phyloP scores from a whole-genome alignment of 2,888 invertebrate species.

The Drosophila mimetica region DNA sequence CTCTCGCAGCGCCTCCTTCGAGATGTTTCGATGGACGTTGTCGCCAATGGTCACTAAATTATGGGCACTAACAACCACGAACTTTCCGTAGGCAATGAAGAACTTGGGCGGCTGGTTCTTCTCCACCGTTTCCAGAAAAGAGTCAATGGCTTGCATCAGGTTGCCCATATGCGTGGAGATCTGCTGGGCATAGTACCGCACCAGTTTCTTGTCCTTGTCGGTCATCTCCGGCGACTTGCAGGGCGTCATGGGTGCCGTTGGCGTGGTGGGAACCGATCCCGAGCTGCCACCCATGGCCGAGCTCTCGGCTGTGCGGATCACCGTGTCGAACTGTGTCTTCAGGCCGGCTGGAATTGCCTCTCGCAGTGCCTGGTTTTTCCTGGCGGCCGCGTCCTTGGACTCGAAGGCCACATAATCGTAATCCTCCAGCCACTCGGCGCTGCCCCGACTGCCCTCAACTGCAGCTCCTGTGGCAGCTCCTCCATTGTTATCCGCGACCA shows the following conservation, averaged over 20 bases:
- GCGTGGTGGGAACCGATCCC: constrained; percentile 49
- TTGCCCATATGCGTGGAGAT: constrained; percentile 93
- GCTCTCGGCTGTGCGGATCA: constrained; percentile 90
- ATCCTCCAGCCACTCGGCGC: constrained; percentile 90
- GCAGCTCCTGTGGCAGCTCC: background rate
- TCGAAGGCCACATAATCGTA: constrained; percentile 96
- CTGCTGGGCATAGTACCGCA: constrained; percentile 95
- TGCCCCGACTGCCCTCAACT: constrained; percentile 46
- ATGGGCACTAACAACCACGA: constrained; percentile 96
- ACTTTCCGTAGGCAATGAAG: constrained; percentile 96
- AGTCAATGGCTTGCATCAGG: constrained; percentile 95
- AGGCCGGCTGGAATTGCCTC: constrained; percentile 89
- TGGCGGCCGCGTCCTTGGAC: constrained; percentile 89
- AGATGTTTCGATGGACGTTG: constrained; percentile 94
- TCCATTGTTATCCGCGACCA: constrained; percentile 45
- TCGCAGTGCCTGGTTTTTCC: constrained; percentile 90
- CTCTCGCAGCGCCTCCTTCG: constrained; percentile 89
- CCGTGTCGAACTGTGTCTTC: constrained; percentile 90
- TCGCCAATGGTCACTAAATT: constrained; percentile 97
- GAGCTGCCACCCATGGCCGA: constrained; percentile 84
- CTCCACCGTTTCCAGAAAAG: constrained; percentile 95
- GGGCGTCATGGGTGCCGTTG: constrained; percentile 46
- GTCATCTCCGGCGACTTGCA: constrained; percentile 85
- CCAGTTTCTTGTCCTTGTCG: constrained; percentile 92
- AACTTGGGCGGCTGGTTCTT: constrained; percentile 97